phyloP scores from a whole-genome alignment of 2,888 invertebrate species.

The Drosophila gaucha region DNA sequence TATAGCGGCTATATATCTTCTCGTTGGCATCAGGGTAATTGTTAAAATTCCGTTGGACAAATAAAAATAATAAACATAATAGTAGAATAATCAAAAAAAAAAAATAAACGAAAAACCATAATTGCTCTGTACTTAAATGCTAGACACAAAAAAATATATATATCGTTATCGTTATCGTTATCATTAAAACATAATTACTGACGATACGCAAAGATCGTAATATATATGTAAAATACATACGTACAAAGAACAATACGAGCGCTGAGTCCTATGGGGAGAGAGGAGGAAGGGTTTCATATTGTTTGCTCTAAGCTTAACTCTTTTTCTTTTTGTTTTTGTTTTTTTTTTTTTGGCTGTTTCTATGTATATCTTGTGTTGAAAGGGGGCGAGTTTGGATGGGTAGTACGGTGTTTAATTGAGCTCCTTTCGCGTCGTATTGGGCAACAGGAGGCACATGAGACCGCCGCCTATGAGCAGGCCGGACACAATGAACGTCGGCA shows the following conservation, averaged over 20 bases:
- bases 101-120: constrained; percentile 18
- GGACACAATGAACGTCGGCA: constrained; percentile 96
- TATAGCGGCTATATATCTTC: constrained; percentile 58
- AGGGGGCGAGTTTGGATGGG: background rate
- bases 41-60: constrained; percentile 48
- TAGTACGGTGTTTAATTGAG: constrained; percentile 72
- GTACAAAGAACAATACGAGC: constrained; percentile 25
- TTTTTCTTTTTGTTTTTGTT: background rate
- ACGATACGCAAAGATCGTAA: constrained; percentile 50
- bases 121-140: constrained; percentile 41
- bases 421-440: constrained; percentile 94
- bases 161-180: constrained; percentile 55
- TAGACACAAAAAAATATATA: constrained; percentile 56
- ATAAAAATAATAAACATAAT: constrained; percentile 23
- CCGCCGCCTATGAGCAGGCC: constrained; percentile 94
- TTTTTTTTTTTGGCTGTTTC: constrained; percentile 3
- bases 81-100: constrained; percentile 12
- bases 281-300: background rate
- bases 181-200: constrained; percentile 71
- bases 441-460: constrained; percentile 93
- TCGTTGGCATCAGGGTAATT: constrained; percentile 52
- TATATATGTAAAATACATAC: constrained; percentile 31
- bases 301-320: background rate
- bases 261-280: constrained; percentile 6
- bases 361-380: background rate